Evolutionary conservation across 2,888 invertebrate species (phyloP), one percentile per base, ranked within the genome.

Genomic region (Gymnosoma rotundatum): DNA sequence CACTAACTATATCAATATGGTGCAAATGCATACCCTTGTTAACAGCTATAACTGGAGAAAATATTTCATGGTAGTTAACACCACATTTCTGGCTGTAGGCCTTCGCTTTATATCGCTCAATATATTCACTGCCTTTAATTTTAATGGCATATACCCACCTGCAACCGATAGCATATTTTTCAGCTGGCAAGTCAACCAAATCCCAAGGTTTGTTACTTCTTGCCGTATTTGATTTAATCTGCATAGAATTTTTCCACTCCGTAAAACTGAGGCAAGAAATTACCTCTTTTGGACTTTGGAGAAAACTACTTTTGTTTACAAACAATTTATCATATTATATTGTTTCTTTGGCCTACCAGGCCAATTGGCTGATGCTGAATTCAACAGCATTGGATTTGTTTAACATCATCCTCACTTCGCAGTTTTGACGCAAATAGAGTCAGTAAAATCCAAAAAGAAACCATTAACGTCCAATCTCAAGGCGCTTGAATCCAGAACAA

Each of bases 11-110:
- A 32, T 75, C 66, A 1, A 58, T 42, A 3, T 76, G 74, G 25
- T 75, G 58, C 7, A 76, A 67, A 25, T 76, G 12, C 20, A 76
- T 21, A 36, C 32, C 21, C 9, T 58, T 36, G 2, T 76, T 45
- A 1, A 56, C 58, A 6, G 78, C 70, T 20, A 78, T 88, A 0
- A 90, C 89, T 16, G 90, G 89, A 64, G 76, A 76, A 69, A 69
- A 75, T 16, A 58, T 75, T 56, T 75, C 66, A 9, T 32, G 42
- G 5, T 75, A 75, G 14, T 48, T 16, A 25, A 25, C 25, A 25
- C 38, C 38, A 12, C 6, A 42, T 42, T 42, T 42, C 14, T 14
- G 42, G 14, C 42, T 14, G 42, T 14, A 14, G 4, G 14, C 42
- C 14, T 42, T 42, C 3, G 14, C 42, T 7, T 14, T 42, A 18